A percentile compares a stretch with the other conserved stretches of the same genome.
phyloP scores from a whole-genome alignment of 2,113 vertebrate genomes.

The Hassar affinis region DNA sequence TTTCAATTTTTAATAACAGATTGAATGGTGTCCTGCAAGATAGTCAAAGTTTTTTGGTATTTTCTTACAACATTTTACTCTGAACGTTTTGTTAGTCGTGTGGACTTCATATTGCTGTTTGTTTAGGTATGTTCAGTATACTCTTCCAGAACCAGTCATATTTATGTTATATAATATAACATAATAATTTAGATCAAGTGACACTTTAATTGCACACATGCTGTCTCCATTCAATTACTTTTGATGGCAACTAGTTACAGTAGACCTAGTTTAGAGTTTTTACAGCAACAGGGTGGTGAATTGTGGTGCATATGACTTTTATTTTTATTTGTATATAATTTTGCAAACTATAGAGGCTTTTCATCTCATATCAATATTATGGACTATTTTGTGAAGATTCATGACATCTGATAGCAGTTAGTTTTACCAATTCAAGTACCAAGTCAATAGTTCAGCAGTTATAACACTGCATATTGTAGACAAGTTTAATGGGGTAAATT shows the following conservation, averaged over 20 bases:
- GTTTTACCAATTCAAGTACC: too few relatives aligned
- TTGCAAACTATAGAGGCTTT: not conserved
- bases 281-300: not conserved
- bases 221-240: not conserved
- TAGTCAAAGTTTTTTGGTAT: not conserved
- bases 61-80: not conserved
- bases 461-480: not conserved
- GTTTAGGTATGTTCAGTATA: not conserved
- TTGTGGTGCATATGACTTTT: not conserved
- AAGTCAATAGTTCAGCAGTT: too few relatives aligned
- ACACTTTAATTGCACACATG: not conserved
- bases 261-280: not conserved
- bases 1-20: not conserved
- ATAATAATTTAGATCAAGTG: not conserved
- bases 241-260: not conserved
- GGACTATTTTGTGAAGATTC: not conserved
- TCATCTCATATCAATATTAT: not conserved
- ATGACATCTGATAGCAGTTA: not conserved
- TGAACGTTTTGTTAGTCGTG: not conserved
- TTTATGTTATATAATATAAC: not conserved
- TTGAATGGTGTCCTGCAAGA: not conserved
- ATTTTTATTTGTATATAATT: not conserved
- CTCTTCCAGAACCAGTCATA: not conserved
- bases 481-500: not conserved
- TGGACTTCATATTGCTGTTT: not conserved